Evolutionary conservation across 1,140 invertebrate species (phyloP), one percentile per base, ranked within the genome.

Genomic region (Galleria mellonella): DNA sequence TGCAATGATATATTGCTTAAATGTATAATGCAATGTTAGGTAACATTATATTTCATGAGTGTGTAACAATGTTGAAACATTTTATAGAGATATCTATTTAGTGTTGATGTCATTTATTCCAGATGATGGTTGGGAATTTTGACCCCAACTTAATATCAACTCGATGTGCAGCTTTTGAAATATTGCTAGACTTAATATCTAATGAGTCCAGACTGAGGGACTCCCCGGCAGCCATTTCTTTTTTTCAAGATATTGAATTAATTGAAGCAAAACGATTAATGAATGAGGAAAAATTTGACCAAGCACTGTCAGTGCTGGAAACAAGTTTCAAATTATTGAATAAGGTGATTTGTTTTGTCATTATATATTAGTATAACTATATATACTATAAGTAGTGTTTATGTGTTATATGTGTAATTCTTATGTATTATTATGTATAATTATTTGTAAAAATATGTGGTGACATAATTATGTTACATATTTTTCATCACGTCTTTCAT

Each of bases 121-220:
- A 88, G 85, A 85, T 90, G 46, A 62, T 94, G 7, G 76, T 93
- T 36, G 93, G 93, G 1, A 95, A 95, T 73, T 95, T 94, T 72
- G 90, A 90, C 31, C 87, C 90, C 14, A 90, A 89, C 51, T 84
- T 94, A 27, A 94, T 95, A 56, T 89, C 89, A 6, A 83, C 86
- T 33, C 87, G 94, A 66, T 92, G 91, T 71, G 71, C 86, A 7
- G 90, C 89, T n/a, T 95, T 95, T 87, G 91, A 94, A 60, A 77
- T 82, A 47, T 87, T 94, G 23, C 70, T 94, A 12, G 86, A 88
- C 15, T 86, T 91, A 57, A 74, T 94, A 28, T 86, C 88, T 6
- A 83, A 75, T 35, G 81, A 91, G 31, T 77, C 87, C 41, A 86
- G 88, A 32, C 67, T 94, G 2, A 81, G 90, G 45, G 89, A 90